Conservation (phyloP, 2,888 invertebrate genomes). For the Drosophila mimica region DNA sequence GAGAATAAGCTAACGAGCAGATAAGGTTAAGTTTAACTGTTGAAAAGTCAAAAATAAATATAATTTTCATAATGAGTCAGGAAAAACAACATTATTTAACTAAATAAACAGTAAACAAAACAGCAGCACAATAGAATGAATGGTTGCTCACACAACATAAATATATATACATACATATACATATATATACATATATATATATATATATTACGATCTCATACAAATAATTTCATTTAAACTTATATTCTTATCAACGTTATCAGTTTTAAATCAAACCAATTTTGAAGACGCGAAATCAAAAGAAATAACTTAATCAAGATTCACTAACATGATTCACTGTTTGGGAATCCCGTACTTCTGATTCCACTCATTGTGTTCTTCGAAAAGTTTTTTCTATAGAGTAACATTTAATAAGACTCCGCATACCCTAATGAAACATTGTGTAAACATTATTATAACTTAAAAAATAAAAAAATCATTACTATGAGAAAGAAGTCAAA, state of each 20-base stretch:
- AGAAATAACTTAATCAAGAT: background rate
- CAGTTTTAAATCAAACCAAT: background rate
- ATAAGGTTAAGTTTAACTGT: background rate
- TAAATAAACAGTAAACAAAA: background rate
- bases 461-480: background rate
- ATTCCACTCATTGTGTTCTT: background rate
- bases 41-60: background rate
- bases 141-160: background rate
- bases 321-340: background rate
- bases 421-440: background rate
- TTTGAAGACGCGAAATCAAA: too few species aligned
- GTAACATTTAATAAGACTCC: background rate
- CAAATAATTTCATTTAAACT: background rate
- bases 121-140: background rate
- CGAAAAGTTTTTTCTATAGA: background rate
- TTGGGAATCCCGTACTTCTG: background rate
- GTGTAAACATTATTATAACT: background rate
- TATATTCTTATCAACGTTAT: background rate
- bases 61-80: background rate
- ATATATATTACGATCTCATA: background rate
- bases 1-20: background rate
- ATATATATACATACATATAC: too few species aligned
- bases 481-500: background rate
- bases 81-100: background rate
- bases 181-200: background rate